A percentile compares a stretch with the other conserved stretches of the same genome.
Conservation (phyloP, 2,797 vertebrate species). For the Pteronotus mesoamericanus region DNA sequence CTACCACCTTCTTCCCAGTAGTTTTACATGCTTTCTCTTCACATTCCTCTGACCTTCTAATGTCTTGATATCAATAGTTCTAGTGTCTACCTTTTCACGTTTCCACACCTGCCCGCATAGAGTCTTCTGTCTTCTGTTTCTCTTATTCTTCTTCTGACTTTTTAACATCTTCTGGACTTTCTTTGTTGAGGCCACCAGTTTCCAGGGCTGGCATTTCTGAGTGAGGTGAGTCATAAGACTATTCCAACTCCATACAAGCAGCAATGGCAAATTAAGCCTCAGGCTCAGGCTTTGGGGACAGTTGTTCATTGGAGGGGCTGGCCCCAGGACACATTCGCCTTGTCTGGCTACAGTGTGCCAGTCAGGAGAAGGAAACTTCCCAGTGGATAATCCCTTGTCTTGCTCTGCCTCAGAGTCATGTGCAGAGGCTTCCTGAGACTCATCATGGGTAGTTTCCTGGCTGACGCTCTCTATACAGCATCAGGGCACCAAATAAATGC, state of each 20-base stretch:
- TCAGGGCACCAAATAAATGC: conserved; percentile 88
- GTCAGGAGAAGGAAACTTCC: conserved; percentile 54
- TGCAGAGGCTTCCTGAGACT: conserved; percentile 75
- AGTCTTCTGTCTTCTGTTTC: conserved; percentile 62
- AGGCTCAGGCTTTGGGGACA: conserved; percentile 73
- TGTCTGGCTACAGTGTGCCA: conserved; percentile 66
- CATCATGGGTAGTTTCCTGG: conserved; percentile 74
- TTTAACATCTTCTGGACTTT: conserved; percentile 71
- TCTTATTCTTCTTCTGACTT: conserved; percentile 66
- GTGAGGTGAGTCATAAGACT: conserved; percentile 75
- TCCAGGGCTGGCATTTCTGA: conserved; percentile 75
- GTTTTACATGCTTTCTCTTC: conserved; percentile 69
- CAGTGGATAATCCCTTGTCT: conserved; percentile 42
- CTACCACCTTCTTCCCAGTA: conserved; percentile 57
- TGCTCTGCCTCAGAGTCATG: conserved; percentile 75
- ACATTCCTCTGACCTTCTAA: conserved; percentile 73
- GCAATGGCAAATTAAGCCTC: conserved; percentile 77
- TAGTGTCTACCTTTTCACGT: conserved; percentile 81
- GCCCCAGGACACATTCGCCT: conserved; percentile 66
- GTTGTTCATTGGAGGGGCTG: conserved; percentile 75
- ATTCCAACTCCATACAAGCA: conserved; percentile 80
- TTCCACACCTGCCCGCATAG: conserved; percentile 76
- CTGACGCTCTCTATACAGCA: conserved; percentile 82
- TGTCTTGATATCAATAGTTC: conserved; percentile 63
- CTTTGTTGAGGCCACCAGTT: conserved; percentile 71